Evolutionary conservation across 37 sponge, comb jelly and placozoan genomes (phyloP), one percentile per base, ranked within the genome.

Genomic region (Spongia lamella): DNA sequence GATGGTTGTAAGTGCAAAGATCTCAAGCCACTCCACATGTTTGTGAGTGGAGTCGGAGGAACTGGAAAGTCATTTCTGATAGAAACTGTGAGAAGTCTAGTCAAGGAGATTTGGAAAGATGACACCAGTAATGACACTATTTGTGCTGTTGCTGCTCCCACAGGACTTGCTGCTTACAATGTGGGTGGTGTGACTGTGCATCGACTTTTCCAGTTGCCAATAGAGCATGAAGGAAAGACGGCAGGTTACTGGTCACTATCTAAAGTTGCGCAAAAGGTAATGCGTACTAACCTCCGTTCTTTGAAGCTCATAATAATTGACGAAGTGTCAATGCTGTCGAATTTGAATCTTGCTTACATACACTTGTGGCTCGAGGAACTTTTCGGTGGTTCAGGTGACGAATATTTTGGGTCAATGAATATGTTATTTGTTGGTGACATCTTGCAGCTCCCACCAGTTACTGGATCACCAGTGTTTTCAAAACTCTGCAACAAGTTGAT

Each of bases 11-110:
- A 20, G 16, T 74, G 75, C 20, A 56, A 5, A 22, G 17, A 83
- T 21, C 24, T 22, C 27, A 33, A 75, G 25, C 85, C 72, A 35
- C 59, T 84, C 30, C 38, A 20, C 55, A 50, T 78, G 66, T 84
- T 66, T 47, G 30, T 84, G 19, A 61, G 64, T 71, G 85, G 85
- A 11, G 61, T 71, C 15, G 85, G 79, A 25, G 79, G 86, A 11
- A 66, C 80, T 14, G 86, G 86, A 20, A 86, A 86, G 50, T 65
- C 79, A 4, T 86, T 80, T 38, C 76, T 86, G 1, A 86, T 86
- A 30, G 43, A 64, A 16, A 40, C 80, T 25, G 40, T 81, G 14
- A 69, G 50, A 32, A 58, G 14, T 34, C 4, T 30, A 20, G 29
- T 49, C 49, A 17, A 70, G 71, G 22, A 21, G 19, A 31, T 21